These are phyloP conservation scores for Hyperoplus lanceolatus DNA, from an alignment of 2,797 vertebrate species.

Conservation along the genomic window DNA sequence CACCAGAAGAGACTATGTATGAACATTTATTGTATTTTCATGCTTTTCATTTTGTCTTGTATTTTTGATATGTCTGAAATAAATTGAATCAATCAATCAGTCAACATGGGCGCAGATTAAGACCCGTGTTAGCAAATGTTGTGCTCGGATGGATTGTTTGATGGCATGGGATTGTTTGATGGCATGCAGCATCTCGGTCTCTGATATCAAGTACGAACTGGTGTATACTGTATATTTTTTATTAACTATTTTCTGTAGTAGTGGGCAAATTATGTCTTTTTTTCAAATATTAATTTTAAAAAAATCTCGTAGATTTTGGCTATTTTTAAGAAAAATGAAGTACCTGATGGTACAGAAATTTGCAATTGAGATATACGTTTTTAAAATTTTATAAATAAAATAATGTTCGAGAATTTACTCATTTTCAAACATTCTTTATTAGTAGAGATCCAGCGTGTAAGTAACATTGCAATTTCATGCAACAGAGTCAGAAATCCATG, in stretches of 20 bases:
- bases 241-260: background rate
- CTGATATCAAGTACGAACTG: background rate
- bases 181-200: background rate
- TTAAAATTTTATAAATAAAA: slow-evolving; percentile 25
- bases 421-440: background rate
- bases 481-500: background rate
- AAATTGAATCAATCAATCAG: no score
- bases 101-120: slow-evolving; percentile 2
- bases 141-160: slow-evolving; percentile 12
- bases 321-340: background rate
- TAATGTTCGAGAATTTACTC: background rate
- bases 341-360: slow-evolving; percentile 4
- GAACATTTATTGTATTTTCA: slow-evolving; percentile 19
- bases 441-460: background rate
- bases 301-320: background rate
- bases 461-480: background rate
- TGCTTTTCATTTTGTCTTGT: no score
- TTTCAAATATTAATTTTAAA: background rate
- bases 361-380: slow-evolving; percentile 14
- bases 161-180: background rate
- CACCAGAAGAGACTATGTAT: slow-evolving; percentile 86
- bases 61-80: no score
- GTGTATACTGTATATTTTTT: background rate
- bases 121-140: background rate
- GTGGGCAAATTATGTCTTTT: slow-evolving; percentile 2